Evolutionary conservation across 2,888 invertebrate genomes (phyloP).

Genomic region (Ligdia adustata): DNA sequence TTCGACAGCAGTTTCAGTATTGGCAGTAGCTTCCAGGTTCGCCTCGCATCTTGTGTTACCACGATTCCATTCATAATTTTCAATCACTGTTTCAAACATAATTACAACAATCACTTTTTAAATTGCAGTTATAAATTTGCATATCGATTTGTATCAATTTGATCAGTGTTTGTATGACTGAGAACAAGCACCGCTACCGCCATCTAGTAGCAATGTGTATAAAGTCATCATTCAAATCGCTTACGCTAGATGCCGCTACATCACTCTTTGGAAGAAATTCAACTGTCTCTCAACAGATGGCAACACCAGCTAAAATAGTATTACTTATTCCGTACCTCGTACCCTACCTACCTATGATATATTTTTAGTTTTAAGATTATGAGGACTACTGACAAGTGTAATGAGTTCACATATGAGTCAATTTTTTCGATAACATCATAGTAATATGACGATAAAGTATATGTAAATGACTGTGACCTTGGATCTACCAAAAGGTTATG

Average conservation of each 20-base stretch:
- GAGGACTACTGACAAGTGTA: too few species aligned
- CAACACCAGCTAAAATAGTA: neutral
- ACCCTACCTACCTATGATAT: neutral
- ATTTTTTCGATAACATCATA: constrained; percentile 13
- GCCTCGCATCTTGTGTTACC: constrained; percentile 61
- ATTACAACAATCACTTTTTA: neutral
- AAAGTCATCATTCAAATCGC: constrained; percentile 10
- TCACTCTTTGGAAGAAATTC: constrained; percentile 3
- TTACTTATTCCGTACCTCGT: neutral
- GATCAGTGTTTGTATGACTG: constrained; percentile 16
- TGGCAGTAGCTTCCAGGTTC: constrained; percentile 90
- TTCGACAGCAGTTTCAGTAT: constrained; percentile 90
- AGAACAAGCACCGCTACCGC: constrained; percentile 35
- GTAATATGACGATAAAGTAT: constrained; percentile 4
- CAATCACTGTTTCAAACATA: constrained; percentile 23
- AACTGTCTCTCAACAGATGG: constrained; percentile 20
- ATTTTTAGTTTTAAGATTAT: too few species aligned
- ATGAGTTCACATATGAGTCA: constrained; percentile 9
- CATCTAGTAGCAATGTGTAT: constrained; percentile 41
- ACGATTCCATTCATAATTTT: constrained; percentile 39
- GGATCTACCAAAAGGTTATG: neutral
- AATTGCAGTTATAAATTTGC: neutral
- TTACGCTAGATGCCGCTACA: constrained; percentile 46
- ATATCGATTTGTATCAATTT: constrained; percentile 17
- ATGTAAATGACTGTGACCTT: constrained; percentile 2